Conservation (phyloP, 2,113 vertebrate species). For the Irena cyanogastra region DNA sequence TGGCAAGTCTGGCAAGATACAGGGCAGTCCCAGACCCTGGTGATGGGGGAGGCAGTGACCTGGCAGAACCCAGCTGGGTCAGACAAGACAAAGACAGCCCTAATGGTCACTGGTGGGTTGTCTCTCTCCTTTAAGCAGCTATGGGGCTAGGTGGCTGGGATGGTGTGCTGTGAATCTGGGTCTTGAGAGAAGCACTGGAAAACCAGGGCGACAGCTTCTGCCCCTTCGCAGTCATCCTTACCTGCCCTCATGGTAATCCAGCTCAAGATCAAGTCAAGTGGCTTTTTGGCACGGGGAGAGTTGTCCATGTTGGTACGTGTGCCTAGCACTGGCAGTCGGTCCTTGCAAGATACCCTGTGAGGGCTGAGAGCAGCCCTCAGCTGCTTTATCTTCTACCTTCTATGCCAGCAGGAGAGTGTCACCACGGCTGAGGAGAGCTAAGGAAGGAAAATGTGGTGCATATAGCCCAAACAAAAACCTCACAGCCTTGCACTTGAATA, state of each 20-base stretch:
- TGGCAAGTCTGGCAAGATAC: neutral
- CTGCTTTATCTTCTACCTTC: neutral
- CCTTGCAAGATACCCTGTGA: neutral
- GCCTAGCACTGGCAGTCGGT: neutral
- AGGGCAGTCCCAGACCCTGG: neutral
- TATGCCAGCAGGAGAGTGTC: accelerated
- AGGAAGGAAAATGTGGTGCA: neutral
- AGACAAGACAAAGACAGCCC: neutral
- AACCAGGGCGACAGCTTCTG: neutral
- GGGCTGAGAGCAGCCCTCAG: neutral
- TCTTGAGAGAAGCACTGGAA: neutral
- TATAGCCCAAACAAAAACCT: neutral
- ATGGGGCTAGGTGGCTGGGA: accelerated
- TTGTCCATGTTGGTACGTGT: neutral
- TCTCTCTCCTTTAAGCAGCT: neutral
- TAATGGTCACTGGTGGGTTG: neutral
- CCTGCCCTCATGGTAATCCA: neutral
- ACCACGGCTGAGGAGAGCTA: neutral
- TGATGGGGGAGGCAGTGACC: neutral
- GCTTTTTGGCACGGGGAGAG: neutral
- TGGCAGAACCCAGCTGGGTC: neutral
- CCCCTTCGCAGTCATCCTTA: neutral
- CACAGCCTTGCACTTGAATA: neutral
- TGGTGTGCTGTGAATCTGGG: neutral
- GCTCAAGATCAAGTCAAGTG: neutral